phyloP scores from a whole-genome alignment of 2,113 vertebrate species.

The Amia ocellicauda region DNA sequence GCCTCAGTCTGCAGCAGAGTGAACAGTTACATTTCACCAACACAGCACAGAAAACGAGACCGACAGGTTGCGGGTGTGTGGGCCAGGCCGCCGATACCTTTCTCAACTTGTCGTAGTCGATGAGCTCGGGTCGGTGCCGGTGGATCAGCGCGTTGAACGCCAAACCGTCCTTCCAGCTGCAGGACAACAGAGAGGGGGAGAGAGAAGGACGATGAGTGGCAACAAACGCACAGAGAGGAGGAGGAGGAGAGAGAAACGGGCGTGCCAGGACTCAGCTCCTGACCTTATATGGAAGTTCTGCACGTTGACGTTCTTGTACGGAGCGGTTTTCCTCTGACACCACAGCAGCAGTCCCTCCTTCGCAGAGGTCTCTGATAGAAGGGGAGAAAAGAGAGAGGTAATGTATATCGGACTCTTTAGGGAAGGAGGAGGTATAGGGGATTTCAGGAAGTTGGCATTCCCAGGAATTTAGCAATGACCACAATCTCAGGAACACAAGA shows the following conservation, averaged over 20 bases:
- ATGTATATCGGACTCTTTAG: background rate
- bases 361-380: conserved; percentile 82
- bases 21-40: no score
- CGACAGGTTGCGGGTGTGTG: background rate
- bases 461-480: background rate
- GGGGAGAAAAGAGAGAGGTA: background rate
- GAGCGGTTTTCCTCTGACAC: conserved; percentile 94
- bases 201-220: no score
- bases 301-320: conserved; percentile 95
- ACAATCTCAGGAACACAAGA: background rate
- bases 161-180: conserved; percentile 93
- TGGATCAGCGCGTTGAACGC: conserved; percentile 96
- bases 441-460: background rate
- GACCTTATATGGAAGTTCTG: conserved; percentile 98
- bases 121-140: conserved; percentile 89
- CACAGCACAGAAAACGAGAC: no score
- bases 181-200: background rate
- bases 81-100: conserved; percentile 63
- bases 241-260: no score
- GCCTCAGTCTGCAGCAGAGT: no score
- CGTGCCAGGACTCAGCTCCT: rapidly evolving
- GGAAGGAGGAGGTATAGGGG: background rate
- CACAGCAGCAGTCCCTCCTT: conserved; percentile 91
- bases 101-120: conserved; percentile 89
- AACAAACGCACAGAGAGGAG: no score